Conservation (phyloP, 2,888 invertebrate species). For the Cerastis leucographa region DNA sequence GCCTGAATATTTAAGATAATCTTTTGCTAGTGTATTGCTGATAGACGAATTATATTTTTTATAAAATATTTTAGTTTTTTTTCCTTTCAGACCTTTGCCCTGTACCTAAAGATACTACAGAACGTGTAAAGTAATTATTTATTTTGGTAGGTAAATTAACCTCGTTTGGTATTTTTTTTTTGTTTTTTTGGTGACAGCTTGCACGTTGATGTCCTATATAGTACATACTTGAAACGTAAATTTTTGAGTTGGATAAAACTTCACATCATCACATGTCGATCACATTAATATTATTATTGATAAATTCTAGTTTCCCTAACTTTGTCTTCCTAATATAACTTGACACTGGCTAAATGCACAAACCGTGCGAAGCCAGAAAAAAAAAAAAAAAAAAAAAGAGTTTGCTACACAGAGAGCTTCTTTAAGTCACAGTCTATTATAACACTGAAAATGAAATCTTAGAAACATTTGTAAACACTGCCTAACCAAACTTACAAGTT, state of each 20-base stretch:
- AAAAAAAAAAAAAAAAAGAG: no score
- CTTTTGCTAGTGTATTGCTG: neutral
- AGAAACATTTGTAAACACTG: neutral
- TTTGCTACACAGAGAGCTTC: neutral
- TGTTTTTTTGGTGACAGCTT: neutral
- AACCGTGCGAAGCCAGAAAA: no score
- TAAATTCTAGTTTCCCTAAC: no score
- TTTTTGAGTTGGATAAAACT: neutral
- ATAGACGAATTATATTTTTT: slow-evolving; percentile 34
- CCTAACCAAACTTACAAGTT: no score
- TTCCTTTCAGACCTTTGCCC: neutral
- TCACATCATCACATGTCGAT: neutral
- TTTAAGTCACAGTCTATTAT: neutral
- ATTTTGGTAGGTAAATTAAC: neutral
- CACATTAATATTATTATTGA: no score
- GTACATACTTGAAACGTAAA: no score
- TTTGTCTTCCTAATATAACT: no score
- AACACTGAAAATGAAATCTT: neutral
- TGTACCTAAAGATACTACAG: neutral
- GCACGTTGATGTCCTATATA: neutral
- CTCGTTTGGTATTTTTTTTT: neutral
- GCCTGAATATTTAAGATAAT: neutral
- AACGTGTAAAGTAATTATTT: neutral
- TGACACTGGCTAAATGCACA: no score
- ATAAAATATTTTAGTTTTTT: slow-evolving; percentile 4